Conservation (phyloP, 1,140 invertebrate species). For the Bombyx mori region DNA sequence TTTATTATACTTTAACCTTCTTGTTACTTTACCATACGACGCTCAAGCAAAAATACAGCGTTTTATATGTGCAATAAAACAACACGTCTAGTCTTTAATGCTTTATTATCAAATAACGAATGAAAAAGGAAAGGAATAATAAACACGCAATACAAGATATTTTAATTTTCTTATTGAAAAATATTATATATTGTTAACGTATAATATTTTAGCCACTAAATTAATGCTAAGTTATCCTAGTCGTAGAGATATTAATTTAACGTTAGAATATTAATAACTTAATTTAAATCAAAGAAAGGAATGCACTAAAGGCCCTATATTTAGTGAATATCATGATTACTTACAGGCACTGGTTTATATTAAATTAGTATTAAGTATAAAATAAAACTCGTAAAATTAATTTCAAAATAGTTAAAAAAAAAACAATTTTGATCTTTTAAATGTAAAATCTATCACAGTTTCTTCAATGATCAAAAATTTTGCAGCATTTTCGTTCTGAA, state of each 20-base stretch:
- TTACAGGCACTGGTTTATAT: conserved; percentile 58
- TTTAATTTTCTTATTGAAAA: conserved; percentile 6
- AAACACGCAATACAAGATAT: conserved; percentile 28
- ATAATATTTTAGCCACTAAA: conserved; percentile 14
- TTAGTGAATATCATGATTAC: conserved; percentile 60
- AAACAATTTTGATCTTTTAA: conserved; percentile 17
- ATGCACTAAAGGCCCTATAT: conserved; percentile 39
- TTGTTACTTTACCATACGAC: conserved; percentile 3
- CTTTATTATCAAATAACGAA: conserved; percentile 37
- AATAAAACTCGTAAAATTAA: conserved; percentile 15
- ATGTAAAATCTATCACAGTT: conserved; percentile 35
- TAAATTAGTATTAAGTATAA: not conserved
- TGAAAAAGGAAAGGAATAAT: conserved; percentile 34
- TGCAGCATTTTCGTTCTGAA: too few relatives aligned
- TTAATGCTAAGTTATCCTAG: conserved; percentile 27
- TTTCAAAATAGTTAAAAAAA: conserved; percentile 24
- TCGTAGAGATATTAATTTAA: conserved; percentile 17
- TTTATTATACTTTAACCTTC: not conserved
- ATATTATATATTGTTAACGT: conserved; percentile 1
- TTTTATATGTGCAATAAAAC: conserved; percentile 48
- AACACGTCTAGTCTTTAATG: conserved; percentile 36
- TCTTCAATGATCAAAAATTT: not conserved
- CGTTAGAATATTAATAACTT: conserved; percentile 18
- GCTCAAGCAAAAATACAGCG: conserved; percentile 21
- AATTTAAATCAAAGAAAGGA: conserved; percentile 27